Base-by-base conservation (phyloP, 2,888 invertebrate genomes). In the Orthosia cruda region DNA sequence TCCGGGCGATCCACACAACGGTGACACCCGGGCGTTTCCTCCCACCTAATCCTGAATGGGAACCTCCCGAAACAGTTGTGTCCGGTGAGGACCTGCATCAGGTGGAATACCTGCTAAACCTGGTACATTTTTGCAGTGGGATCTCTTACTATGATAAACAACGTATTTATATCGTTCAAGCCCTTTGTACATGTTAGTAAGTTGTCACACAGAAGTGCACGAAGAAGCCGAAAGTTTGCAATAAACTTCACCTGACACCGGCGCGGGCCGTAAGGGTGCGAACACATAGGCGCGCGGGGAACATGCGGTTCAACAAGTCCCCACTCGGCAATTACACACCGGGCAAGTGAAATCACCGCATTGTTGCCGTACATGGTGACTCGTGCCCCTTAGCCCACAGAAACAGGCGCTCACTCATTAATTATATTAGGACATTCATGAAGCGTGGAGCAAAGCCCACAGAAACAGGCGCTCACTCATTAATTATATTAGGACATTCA, bases 291-390 rank as follows among this genome's bases (percentile, higher is more conserved):
- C 47, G 20, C 45, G 12, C 40, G 5, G 49, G 18, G 50, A 26
- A 49, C 47, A 75, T 20, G 40, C n/a, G n/a, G 54, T 54, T 59
- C 20, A 59, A 68, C 68, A 77, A 59, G 52, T 54, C 69, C 40
- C 40, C 18, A n/a, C 16, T 59, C 12, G 52, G 23, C 59, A 59
- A 69, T 77, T 59, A 68, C 69, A 40, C 69, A 23, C 7, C 47
- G 23, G 23, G 9, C 70, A 54, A 70, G 70, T 69, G 49, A 70
- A 77, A 61, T 54, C 59, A 54, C 49, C 40, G 40, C 59, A 26
- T 40, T 77, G 52, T 69, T 18, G 16, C 26, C 40, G 23, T 40
- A 13, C 70, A 52, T 15, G 32, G 77, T 16, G 47, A 26, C 40
- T 23, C 40, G 52, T 20, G n/a, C 45, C 4, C 40, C 50, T 50